These are phyloP conservation scores for Serinus canaria DNA, from an alignment of 2,113 vertebrate genomes.

Conservation along the genomic window DNA sequence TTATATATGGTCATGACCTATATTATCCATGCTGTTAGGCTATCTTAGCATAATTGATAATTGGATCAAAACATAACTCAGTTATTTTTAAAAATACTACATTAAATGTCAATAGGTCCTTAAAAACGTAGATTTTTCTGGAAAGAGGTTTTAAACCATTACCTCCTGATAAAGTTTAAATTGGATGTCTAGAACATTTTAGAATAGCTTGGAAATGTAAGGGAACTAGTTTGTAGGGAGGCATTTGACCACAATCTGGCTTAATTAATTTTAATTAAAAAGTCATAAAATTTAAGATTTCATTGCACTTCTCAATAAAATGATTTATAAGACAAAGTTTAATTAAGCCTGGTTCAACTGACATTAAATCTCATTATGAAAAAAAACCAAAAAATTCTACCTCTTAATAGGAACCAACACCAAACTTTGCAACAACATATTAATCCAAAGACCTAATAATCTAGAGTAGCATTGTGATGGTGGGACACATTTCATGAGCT, in stretches of 20 bases:
- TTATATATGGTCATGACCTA: neutral
- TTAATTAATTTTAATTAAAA: conserved; percentile 11
- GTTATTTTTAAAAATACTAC: neutral
- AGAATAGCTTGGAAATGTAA: neutral
- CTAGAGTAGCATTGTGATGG: neutral
- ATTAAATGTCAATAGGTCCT: neutral
- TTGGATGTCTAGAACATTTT: neutral
- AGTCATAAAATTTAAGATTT: neutral
- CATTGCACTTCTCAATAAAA: neutral
- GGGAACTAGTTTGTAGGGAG: neutral
- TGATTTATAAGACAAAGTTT: conserved; percentile 14
- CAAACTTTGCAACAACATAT: neutral
- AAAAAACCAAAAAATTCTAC: neutral
- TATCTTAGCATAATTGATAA: neutral
- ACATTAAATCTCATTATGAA: neutral
- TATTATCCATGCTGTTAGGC: neutral
- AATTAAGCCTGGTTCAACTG: neutral
- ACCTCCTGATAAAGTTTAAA: neutral
- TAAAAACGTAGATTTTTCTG: neutral
- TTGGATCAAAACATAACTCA: neutral
- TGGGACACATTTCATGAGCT: neutral
- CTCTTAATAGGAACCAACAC: neutral
- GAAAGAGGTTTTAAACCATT: neutral
- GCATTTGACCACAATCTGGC: neutral
- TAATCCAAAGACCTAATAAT: neutral